Evolutionary conservation across 2,113 vertebrate genomes (phyloP).

Genomic region (Thermophis baileyi): DNA sequence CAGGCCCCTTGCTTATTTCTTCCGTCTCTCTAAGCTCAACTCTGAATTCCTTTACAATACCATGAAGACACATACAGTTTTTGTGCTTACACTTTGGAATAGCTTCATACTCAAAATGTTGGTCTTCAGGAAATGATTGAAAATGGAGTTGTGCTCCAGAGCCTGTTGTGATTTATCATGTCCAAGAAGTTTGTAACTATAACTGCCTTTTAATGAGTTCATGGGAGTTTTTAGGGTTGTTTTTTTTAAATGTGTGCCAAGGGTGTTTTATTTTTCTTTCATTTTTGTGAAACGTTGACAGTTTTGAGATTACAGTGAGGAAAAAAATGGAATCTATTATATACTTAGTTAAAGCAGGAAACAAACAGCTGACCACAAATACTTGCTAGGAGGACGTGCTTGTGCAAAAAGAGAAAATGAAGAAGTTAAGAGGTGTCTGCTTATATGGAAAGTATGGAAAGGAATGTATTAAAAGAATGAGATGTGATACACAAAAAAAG

Average conservation of each 20-base stretch:
- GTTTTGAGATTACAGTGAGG: not conserved
- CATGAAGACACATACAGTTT: not conserved
- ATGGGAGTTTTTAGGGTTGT: not conserved
- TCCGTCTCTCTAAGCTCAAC: not conserved
- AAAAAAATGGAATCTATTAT: not conserved
- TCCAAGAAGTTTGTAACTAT: not conserved
- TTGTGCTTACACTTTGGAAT: not conserved
- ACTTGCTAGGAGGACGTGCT: not conserved
- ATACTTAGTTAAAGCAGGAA: not conserved
- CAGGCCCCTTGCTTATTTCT: not conserved
- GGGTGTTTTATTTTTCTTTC: not conserved
- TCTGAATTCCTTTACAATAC: not conserved
- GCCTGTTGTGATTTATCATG: not conserved
- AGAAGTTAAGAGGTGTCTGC: not conserved
- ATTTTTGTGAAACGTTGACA: not conserved
- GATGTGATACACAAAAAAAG: not conserved
- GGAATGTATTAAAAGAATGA: not conserved
- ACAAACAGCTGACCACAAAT: not conserved
- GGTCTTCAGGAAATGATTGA: not conserved
- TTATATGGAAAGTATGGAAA: not conserved
- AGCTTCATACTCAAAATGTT: not conserved
- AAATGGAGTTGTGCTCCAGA: not conserved
- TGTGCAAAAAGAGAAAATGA: not conserved
- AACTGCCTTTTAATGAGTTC: not conserved
- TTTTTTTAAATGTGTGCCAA: not conserved